Base-by-base conservation (phyloP, 2,113 vertebrate genomes). In the Montifringilla adamsi region DNA sequence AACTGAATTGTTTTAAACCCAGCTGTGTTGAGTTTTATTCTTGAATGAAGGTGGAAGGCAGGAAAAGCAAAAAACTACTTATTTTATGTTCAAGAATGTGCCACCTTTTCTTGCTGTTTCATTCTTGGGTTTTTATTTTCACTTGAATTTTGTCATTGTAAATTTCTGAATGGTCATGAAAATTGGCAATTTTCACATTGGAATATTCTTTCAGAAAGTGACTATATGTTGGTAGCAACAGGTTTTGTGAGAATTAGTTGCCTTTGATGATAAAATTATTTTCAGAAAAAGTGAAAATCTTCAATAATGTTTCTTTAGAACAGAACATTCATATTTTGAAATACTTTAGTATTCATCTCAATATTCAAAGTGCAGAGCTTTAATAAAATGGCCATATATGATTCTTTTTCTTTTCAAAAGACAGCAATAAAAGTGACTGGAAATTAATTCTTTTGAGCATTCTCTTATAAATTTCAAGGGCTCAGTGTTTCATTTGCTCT, bases 61-160 rank as follows among this genome's bases (percentile, higher is more conserved):
- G 0, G 1, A 4, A 50, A 87, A 49, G 10, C 7, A 59, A n/a
- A 64, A 59, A 70, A 78, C 20, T 13, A 28, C 13, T 55, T 35
- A 18, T 2, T 59, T 4, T 31, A 8, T 73, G 5, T 81, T 77
- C 28, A 72, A 73, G 15, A 76, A 39, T 1, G 0, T 24, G 5
- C 35, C 10, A 11, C 1, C 11, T 46, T 60, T 59, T n/a, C 4
- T 37, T 43, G 13, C 14, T n/a, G 4, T 26, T 62, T 46, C 26
- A 7, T 1, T 55, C 37, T 16, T 2, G 16, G 4, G 3, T 4
- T 3, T 33, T 9, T 16, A 35, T 37, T 14, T 11, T 22, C 2
- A 58, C 13, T 14, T 60, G 11, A 9, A 39, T 35, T 53, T 1
- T 78, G 11, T 22, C 5, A 46, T 20, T 41, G 16, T 1, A 46